Evolutionary conservation across 2,888 invertebrate genomes (phyloP).

Genomic region (Silvanus unidentatus): DNA sequence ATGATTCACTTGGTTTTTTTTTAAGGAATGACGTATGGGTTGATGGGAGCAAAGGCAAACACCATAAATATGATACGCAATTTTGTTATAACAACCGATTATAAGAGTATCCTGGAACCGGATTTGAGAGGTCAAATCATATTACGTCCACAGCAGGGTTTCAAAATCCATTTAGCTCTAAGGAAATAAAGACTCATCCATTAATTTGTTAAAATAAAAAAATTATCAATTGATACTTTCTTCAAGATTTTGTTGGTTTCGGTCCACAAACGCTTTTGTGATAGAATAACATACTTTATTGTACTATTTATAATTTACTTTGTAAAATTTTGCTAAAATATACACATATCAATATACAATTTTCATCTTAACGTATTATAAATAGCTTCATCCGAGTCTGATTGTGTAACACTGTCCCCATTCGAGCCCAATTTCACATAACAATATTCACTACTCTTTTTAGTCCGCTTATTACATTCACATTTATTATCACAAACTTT

Average conservation of each 20-base stretch:
- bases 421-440: constrained; percentile 41
- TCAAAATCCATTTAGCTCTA: too few relatives aligned
- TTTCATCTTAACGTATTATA: constrained; percentile 42
- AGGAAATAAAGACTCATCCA: too few relatives aligned
- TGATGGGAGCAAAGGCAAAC: constrained; percentile 28
- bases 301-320: too few relatives aligned
- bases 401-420: constrained; percentile 44
- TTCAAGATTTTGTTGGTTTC: too few relatives aligned
- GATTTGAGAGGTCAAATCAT: constrained; percentile 28
- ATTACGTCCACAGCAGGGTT: constrained; percentile 31
- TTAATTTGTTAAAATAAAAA: too few relatives aligned
- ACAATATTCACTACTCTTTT: constrained; percentile 36
- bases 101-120: constrained; percentile 28
- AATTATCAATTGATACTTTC: too few relatives aligned
- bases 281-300: too few relatives aligned
- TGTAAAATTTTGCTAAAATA: too few relatives aligned
- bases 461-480: constrained; percentile 31
- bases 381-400: constrained; percentile 43
- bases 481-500: constrained; percentile 28
- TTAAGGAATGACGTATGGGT: constrained; percentile 18
- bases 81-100: constrained; percentile 26
- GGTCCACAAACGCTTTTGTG: too few relatives aligned
- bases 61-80: constrained; percentile 23
- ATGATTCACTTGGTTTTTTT: constrained; percentile 19
- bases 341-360: not conserved